A percentile compares a stretch with the other conserved stretches of the same genome.
phyloP scores from a whole-genome alignment of 2,888 invertebrate genomes.

The Eilema caniola region DNA sequence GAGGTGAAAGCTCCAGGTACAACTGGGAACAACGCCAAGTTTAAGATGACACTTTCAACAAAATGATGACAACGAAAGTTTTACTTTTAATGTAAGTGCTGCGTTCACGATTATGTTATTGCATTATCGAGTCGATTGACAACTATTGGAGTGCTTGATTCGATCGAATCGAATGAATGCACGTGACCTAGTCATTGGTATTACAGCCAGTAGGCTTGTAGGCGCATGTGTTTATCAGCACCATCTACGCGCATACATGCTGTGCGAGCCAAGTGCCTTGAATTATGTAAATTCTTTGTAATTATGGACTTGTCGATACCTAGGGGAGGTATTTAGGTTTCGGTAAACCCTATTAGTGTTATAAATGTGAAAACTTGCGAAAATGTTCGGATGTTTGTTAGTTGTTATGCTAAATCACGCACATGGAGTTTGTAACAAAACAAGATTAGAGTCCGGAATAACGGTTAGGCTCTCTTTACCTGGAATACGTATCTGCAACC shows the following conservation, averaged over 20 bases:
- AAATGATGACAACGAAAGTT: not conserved
- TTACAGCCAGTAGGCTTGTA: constrained; percentile 40
- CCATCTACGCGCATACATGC: constrained; percentile 30
- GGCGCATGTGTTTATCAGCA: constrained; percentile 33
- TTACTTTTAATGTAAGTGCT: not conserved
- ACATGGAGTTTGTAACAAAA: too few species aligned
- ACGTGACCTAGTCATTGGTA: constrained; percentile 41
- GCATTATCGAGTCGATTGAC: constrained; percentile 19
- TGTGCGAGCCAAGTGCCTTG: constrained; percentile 30
- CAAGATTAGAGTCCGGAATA: too few species aligned
- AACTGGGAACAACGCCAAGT: too few species aligned
- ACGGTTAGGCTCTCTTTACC: too few species aligned
- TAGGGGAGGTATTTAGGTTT: constrained; percentile 19
- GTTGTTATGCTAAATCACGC: too few species aligned
- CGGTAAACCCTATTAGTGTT: not conserved
- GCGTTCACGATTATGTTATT: not conserved
- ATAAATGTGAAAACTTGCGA: too few species aligned
- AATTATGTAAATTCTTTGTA: constrained; percentile 45
- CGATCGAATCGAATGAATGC: constrained; percentile 30
- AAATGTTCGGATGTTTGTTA: too few species aligned
- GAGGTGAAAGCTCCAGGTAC: not conserved
- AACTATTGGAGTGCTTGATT: constrained; percentile 28
- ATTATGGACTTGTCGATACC: constrained; percentile 27
- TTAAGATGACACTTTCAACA: too few species aligned
- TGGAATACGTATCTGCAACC: too few species aligned